These are phyloP conservation scores for Scaptodrosophila latifasciaeformis DNA, from an alignment of 2,888 invertebrate genomes.

Conservation along the genomic window DNA sequence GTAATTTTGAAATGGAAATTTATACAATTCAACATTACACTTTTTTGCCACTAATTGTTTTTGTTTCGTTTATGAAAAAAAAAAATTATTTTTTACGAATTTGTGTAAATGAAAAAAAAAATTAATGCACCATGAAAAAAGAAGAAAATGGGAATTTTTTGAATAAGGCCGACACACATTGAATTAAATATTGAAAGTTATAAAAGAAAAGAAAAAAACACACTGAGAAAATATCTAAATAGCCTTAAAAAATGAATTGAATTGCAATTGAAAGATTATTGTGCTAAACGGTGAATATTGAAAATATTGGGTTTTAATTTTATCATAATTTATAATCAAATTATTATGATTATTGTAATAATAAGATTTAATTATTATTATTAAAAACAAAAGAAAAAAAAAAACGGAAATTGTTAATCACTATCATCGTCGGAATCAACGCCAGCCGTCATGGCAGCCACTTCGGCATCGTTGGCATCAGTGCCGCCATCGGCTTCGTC, in stretches of 20 bases:
- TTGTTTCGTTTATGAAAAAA: constrained; percentile 48
- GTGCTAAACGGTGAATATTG: constrained; percentile 55
- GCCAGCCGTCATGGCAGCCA: constrained; percentile 46
- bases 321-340: constrained; percentile 67
- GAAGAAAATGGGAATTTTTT: constrained; percentile 23
- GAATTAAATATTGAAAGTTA: constrained; percentile 7
- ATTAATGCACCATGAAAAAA: constrained; percentile 16
- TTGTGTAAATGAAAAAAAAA: constrained; percentile 43
- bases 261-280: constrained; percentile 32
- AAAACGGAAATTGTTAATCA: constrained; percentile 37
- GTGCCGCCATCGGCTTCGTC: constrained; percentile 31
- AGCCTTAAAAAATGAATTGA: constrained; percentile 37
- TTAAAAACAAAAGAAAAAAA: constrained; percentile 53
- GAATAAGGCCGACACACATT: background rate
- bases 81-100: constrained; percentile 63
- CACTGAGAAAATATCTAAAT: constrained; percentile 48
- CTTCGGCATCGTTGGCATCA: constrained; percentile 57
- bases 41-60: constrained; percentile 18
- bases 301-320: constrained; percentile 68
- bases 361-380: constrained; percentile 71
- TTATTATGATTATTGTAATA: constrained; percentile 64
- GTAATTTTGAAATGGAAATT: constrained; percentile 48
- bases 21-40: constrained; percentile 36
- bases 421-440: constrained; percentile 50
- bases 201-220: constrained; percentile 21